Evolutionary conservation across 2,113 vertebrate species (phyloP), one percentile per base, ranked within the genome.

Genomic region (Thunnus thynnus): DNA sequence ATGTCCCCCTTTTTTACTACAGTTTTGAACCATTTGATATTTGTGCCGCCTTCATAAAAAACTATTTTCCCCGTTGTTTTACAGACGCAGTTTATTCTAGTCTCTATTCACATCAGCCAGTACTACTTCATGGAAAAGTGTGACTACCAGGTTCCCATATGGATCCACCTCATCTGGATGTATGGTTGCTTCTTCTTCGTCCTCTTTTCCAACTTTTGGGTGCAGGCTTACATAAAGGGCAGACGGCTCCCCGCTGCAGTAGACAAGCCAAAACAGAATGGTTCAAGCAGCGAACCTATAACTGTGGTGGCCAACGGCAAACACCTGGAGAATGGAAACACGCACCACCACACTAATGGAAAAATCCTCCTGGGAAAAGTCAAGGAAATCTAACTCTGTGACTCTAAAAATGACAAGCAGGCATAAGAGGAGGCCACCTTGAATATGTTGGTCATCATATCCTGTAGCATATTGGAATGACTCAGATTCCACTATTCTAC

Each of bases 91-190:
- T 99, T 99, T 2, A 93, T 99, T 63, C 73, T 99, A 86, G 96
- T 99, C 73, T 97, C 97, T 0, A 0, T 97, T 85, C 98, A 99
- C 86, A 96, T 98, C 94, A 96, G 96, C 83, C 98, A 99, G 93
- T 99, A 99, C 95, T 99, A 99, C 94, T 98, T 99, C 95, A 97
- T 99, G 95, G 94, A 97, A 56, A 95, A 91, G 87, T 99, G 98
- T 84, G 92, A 95, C 80, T 99, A 97, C 94, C 97, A 99, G 88
- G 93, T 95, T n/a, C 98, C 97, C 1, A 16, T 97, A 76, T 98
- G 98, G 88, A 97, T 99, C 89, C 98, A 99, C 85, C 94, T 99
- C 78, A 96, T 99, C 94, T 98, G 97, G 97, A 97, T 99, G 76
- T 98, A 99, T 0, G 98, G 98, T 51, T 95, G 96, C 82, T 96